phyloP scores from a whole-genome alignment of 2,113 vertebrate genomes.

The Lasiurus borealis region DNA sequence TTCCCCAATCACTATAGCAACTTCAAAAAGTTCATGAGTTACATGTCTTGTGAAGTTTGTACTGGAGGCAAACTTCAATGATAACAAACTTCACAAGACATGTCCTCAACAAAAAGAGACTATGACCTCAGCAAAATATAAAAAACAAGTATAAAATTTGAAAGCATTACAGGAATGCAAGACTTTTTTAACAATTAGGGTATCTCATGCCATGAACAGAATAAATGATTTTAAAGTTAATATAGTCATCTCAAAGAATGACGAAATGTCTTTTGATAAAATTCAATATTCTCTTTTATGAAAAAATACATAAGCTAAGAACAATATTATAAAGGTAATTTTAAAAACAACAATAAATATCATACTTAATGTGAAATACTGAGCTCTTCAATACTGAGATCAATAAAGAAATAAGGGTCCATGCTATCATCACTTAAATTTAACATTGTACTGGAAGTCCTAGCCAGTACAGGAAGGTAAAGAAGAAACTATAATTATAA shows the following conservation, averaged over 20 bases:
- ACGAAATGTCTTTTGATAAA: not conserved
- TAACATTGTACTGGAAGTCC: not conserved
- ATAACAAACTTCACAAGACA: not conserved
- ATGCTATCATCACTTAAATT: not conserved
- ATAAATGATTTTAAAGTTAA: not conserved
- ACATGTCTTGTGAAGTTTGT: not conserved
- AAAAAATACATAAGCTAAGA: not conserved
- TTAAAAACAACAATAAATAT: not conserved
- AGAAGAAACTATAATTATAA: not conserved
- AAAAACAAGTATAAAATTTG: not conserved
- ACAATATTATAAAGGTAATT: not conserved
- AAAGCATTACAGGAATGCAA: not conserved
- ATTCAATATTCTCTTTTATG: not conserved
- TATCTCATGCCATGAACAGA: not conserved
- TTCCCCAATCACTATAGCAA: not conserved
- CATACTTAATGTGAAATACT: conserved; percentile 6
- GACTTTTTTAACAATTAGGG: not conserved
- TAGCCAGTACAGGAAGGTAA: not conserved
- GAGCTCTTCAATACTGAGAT: not conserved
- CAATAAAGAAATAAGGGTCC: conserved; percentile 29
- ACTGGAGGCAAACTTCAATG: not conserved
- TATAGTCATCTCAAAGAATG: not conserved
- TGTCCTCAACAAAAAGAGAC: not conserved
- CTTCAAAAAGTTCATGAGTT: not conserved
- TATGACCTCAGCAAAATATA: not conserved